These are phyloP conservation scores for Psilopogon haemacephalus DNA, from an alignment of 2,113 vertebrate genomes.

Conservation along the genomic window DNA sequence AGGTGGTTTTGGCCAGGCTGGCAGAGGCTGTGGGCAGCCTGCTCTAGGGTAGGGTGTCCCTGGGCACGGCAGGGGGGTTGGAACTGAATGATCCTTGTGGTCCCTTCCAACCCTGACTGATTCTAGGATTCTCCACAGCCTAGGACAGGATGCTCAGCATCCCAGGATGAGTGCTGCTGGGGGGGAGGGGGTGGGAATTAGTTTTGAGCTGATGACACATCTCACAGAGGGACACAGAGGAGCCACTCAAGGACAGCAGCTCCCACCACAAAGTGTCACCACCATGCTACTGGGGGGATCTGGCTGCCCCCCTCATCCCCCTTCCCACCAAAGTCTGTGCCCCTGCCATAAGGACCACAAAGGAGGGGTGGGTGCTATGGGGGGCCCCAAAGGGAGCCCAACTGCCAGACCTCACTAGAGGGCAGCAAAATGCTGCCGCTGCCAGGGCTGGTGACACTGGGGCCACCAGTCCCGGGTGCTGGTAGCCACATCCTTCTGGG, in stretches of 20 bases:
- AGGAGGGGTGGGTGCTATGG: not conserved
- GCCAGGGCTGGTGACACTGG: not conserved
- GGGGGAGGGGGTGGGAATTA: not conserved
- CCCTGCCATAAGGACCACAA: not conserved
- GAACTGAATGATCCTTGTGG: too few species aligned
- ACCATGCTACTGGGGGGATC: fast-evolving
- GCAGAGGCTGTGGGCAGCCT: too few species aligned
- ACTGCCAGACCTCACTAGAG: slow-evolving; percentile 35
- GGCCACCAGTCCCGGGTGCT: not conserved
- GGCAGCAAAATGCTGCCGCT: slow-evolving; percentile 44
- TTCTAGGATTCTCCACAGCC: not conserved
- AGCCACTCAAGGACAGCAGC: not conserved
- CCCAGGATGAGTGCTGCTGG: too few species aligned
- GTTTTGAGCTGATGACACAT: fast-evolving
- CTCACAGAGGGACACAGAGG: fast-evolving
- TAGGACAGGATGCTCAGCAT: too few species aligned
- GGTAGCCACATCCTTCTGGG: not conserved
- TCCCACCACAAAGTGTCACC: not conserved
- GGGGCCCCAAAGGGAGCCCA: not conserved
- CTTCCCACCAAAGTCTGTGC: not conserved
- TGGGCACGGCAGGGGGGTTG: too few species aligned
- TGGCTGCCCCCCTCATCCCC: not conserved
- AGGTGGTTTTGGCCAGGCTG: too few species aligned
- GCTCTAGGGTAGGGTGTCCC: too few species aligned
- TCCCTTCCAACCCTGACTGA: too few species aligned